phyloP scores from a whole-genome alignment of 2,888 invertebrate genomes.

The Gerris lacustris region DNA sequence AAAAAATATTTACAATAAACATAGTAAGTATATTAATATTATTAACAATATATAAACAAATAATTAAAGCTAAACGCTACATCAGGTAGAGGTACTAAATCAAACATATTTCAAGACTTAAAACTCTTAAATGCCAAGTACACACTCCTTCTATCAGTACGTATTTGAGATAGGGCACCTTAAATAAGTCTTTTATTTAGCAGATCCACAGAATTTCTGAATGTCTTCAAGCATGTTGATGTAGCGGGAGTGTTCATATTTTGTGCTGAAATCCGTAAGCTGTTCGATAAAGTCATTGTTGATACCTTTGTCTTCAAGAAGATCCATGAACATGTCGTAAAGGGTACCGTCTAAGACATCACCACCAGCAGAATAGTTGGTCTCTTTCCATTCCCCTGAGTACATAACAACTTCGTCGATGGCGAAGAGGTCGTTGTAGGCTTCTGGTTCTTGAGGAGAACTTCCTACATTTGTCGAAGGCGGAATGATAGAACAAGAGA shows the following conservation, averaged over 20 bases:
- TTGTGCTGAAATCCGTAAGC: slow-evolving; percentile 74
- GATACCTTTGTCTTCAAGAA: slow-evolving; percentile 90
- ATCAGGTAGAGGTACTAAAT: no score
- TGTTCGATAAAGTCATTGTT: slow-evolving; percentile 86
- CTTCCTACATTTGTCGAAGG: slow-evolving; percentile 3
- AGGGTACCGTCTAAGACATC: slow-evolving; percentile 90
- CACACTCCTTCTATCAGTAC: no score
- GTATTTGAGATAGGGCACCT: no score
- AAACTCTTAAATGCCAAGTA: no score
- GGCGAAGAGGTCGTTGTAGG: slow-evolving; percentile 71
- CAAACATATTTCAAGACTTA: no score
- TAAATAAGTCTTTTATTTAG: no score
- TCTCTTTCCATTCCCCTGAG: slow-evolving; percentile 76
- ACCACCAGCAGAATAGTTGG: slow-evolving; percentile 79
- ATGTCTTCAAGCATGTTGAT: slow-evolving; percentile 75
- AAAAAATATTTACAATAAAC: no score
- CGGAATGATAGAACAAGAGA: slow-evolving; percentile 64
- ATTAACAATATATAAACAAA: no score
- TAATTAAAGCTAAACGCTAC: no score
- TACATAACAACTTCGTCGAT: slow-evolving; percentile 88
- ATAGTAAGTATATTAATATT: no score
- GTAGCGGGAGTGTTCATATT: slow-evolving; percentile 85
- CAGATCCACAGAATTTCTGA: slow-evolving; percentile 52
- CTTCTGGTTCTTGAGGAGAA: not conserved
- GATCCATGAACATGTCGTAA: slow-evolving; percentile 87